Evolutionary conservation across 2,888 invertebrate species (phyloP), one percentile per base, ranked within the genome.

Genomic region (Pristionchus fissidentatus): DNA sequence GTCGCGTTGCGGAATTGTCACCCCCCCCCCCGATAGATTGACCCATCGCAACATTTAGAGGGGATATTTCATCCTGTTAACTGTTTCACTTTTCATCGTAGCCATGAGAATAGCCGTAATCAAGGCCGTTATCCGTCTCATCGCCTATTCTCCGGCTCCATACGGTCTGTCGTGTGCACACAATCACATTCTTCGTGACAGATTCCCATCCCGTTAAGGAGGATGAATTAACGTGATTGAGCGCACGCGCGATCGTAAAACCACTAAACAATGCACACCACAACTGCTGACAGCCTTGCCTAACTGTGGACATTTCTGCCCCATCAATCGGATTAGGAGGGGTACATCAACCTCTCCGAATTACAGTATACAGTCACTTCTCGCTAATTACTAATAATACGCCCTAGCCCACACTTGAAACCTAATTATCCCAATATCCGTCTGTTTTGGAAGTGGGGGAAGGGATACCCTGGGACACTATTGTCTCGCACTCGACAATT

Each of bases 121-220:
- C n/a, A n/a, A n/a, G n/a, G n/a, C n/a, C n/a, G n/a, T n/a, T n/a
- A n/a, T n/a, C n/a, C n/a, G n/a, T n/a, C 0, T 70, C 43, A 70
- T 70, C 41, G 26, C 10, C 8, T 10, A 70, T 70, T 70, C 70
- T n/a, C 70, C 26, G 70, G 38, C 70, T 70, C 43, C 70, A 70
- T 70, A 70, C 43, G 41, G 70, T 70, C 70, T 70, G 41, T 41
- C 43, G 70, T 70, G 70, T 43, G 70, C 26, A 66, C n/a, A 19
- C 43, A 70, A 70, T 70, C 70, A 70, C 70, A 70, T 70, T 70
- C 43, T 70, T 41, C 70, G 70, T 70, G 70, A 70, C 70, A 70
- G 70, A 70, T 70, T 41, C 70, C 70, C 70, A 70, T 70, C 70
- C 70, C 70, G 70, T 70, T 70, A 70, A 70, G 43, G n/a, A 10